Base-by-base conservation (phyloP, 2,888 invertebrate genomes). In the Maniola hyperantus region DNA sequence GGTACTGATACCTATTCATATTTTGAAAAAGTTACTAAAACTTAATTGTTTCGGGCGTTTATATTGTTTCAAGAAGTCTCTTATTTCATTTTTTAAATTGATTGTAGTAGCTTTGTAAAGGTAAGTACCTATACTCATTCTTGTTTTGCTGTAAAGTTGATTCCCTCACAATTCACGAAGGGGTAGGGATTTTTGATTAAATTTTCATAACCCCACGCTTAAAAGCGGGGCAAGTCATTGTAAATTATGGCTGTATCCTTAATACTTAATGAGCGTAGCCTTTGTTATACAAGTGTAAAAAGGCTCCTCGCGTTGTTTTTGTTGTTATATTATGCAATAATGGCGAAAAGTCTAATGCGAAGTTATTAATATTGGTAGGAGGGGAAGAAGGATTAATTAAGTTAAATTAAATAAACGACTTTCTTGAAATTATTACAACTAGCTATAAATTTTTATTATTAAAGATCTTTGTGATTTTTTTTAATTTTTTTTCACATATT, bases 131-230 rank as follows among this genome's bases (percentile, higher is more conserved):
- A 13, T 50, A 64, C 34, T 6, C 51, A 65, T 26, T 39, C 44
- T 44, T 60, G 33, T 58, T 51, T 42, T 66, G 42, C 58, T 59
- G 66, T 74, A 76, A 75, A 77, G 77, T 76, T 75, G 73, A 83
- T 79, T 79, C 84, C 75, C 81, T 86, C 83, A 83, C 78, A 79
- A 88, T 87, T 82, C 87, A 77, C 87, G 77, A 76, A 84, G 85
- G 88, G 83, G 79, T 80, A 78, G 79, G 86, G 88, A 83, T 89
- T 91, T 89, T 90, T 89, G 90, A 90, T 91, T 91, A 89, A 89
- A 89, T 87, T 89, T 91, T 89, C 88, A 89, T 85, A 87, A 84
- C 83, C 81, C 79, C 78, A 76, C 79, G 84, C 82, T 83, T 84
- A 86, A n/a, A n/a, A 84, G 79, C 80, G 80, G 77, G 78, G 77